Evolutionary conservation across 2,888 invertebrate species (phyloP).

Genomic region (Plemyria rubiginata): DNA sequence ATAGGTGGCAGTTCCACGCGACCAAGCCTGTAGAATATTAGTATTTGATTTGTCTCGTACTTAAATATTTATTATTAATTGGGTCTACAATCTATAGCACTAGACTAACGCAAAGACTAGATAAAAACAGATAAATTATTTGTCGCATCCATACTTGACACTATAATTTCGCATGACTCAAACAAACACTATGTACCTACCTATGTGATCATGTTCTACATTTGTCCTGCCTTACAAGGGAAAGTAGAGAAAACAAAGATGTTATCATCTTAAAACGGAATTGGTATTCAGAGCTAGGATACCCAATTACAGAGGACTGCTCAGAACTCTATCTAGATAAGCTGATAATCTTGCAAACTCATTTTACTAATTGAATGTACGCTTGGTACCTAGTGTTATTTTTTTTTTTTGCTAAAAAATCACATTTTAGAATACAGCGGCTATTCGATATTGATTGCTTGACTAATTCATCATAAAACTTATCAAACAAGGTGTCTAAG

Average conservation of each 20-base stretch:
- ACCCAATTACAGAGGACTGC: constrained; percentile 36
- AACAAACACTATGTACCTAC: constrained; percentile 3
- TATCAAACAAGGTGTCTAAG: too few species aligned
- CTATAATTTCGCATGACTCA: not conserved
- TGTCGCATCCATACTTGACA: too few species aligned
- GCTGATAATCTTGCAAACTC: constrained; percentile 14
- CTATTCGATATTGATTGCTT: too few species aligned
- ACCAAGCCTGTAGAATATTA: too few species aligned
- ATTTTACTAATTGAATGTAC: constrained; percentile 9
- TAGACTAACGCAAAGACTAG: too few species aligned
- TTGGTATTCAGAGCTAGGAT: constrained; percentile 44
- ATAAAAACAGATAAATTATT: too few species aligned
- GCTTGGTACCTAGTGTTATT: constrained; percentile 3
- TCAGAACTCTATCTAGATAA: constrained; percentile 22
- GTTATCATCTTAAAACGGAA: constrained; percentile 38
- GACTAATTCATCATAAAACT: too few species aligned
- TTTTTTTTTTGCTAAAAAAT: not conserved
- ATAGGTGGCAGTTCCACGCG: too few species aligned
- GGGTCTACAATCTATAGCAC: too few species aligned
- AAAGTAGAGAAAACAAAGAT: constrained; percentile 50
- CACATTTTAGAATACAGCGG: too few species aligned
- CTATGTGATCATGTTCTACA: constrained; percentile 22
- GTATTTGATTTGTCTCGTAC: too few species aligned
- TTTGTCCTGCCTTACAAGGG: constrained; percentile 26
- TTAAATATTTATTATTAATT: too few species aligned